Conservation (phyloP, 2,888 invertebrate species). For the Melipona bicolor region DNA sequence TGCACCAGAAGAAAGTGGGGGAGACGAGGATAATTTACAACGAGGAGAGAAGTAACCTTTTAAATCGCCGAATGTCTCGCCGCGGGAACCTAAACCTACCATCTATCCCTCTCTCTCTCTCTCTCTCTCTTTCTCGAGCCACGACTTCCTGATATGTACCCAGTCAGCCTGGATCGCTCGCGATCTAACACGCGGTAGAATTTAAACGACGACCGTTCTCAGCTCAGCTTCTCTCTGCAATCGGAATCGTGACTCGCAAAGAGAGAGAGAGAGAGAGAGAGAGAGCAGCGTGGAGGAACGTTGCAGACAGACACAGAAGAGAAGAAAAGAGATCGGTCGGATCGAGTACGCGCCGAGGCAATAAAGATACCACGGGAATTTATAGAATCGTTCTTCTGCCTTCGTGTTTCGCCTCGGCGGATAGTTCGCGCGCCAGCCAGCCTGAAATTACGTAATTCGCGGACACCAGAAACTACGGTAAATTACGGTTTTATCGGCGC, state of each 20-base stretch:
- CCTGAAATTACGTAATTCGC: conserved; percentile 37
- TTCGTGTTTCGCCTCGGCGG: conserved; percentile 13
- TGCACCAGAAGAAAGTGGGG: background rate
- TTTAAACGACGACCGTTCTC: conserved; percentile 45
- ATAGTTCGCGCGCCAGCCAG: conserved; percentile 21
- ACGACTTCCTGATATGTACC: conserved; percentile 53
- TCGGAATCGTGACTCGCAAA: conserved; percentile 38
- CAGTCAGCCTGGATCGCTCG: conserved; percentile 24
- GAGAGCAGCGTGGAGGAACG: background rate
- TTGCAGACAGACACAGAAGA: background rate
- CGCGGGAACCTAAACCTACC: conserved; percentile 11
- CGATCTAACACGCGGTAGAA: conserved; percentile 44
- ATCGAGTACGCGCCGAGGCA: conserved; percentile 18
- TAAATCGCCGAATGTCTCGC: conserved; percentile 63
- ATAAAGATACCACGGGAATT: conserved; percentile 45
- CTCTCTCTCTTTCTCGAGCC: conserved; percentile 21
- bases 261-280: background rate
- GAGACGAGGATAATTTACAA: conserved; percentile 55
- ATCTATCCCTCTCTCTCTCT: background rate
- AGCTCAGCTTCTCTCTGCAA: background rate
- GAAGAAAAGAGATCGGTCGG: conserved; percentile 25
- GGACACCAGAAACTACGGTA: conserved; percentile 12
- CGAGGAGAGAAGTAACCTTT: conserved; percentile 57
- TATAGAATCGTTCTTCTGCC: conserved; percentile 50
- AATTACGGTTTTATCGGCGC: conserved; percentile 34